Base-by-base conservation (phyloP, 2,888 invertebrate species). In the Timema podura region DNA sequence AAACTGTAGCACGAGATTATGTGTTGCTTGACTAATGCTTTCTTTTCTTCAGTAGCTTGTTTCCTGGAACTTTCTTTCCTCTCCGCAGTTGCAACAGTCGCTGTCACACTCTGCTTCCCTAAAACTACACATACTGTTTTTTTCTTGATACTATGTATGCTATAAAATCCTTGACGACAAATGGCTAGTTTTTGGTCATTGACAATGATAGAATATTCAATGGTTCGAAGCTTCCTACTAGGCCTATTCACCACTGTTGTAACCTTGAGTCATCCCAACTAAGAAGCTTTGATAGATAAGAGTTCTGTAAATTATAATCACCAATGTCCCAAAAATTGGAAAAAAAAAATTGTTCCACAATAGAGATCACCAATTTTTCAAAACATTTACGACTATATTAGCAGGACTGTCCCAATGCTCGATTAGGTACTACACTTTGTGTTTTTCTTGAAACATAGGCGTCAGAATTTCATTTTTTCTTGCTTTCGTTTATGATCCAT, bases 131-230 rank as follows among this genome's bases (percentile, higher is more conserved):
- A 11, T 13, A 9, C 44, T 44, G 1, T 48, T 49, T 51, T 30
- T 44, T 16, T 8, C 0, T 16, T 16, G n/a, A 44, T 10, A 15
- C 66, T 48, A 49, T 44, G 51, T 48, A 51, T 51, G 51, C n/a
- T 16, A 48, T 16, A 66, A 48, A 66, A 66, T 30, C 30, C 66
- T 8, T 30, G 48, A 51, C 11, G 30, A 9, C 66, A 66, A 49
- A 66, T 44, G 6, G 16, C 48, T 30, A n/a, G 30, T 49, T 6
- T 66, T 49, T 15, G 16, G 15, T 16, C 44, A 30, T 49, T 44
- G 51, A 16, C 48, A 44, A 44, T 11, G 49, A 66, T 16, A 66
- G 11, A 49, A 44, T 66, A 66, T n/a, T 30, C 9, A 49, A 30
- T 51, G 13, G 5, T 30, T 49, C 44, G 30, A 49, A 51, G 16